Conservation (phyloP, 2,797 vertebrate species). For the Graptemys geographica region DNA sequence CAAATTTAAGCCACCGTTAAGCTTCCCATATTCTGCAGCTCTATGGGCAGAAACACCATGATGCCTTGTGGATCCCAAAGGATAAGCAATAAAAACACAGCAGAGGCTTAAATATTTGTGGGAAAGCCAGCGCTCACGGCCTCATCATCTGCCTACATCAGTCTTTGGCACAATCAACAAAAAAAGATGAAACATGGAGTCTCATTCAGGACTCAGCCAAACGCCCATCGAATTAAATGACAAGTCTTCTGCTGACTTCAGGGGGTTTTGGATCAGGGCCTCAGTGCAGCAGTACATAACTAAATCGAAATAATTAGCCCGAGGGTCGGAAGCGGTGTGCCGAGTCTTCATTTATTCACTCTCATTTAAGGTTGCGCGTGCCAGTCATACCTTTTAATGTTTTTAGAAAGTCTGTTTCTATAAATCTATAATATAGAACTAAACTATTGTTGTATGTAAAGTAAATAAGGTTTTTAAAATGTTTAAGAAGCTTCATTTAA, state of each 20-base stretch:
- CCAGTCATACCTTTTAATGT: too few relatives aligned
- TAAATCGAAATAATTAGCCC: not conserved
- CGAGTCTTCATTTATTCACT: too few relatives aligned
- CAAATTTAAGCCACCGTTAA: not conserved
- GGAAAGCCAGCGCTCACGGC: not conserved
- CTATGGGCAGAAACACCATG: not conserved
- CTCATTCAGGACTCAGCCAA: not conserved
- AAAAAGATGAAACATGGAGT: not conserved
- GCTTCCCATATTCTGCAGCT: not conserved
- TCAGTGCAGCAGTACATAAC: not conserved
- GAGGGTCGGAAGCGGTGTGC: too few relatives aligned
- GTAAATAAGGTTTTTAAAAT: too few relatives aligned
- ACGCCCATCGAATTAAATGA: not conserved
- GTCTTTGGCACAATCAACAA: not conserved
- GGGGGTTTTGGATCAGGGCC: not conserved
- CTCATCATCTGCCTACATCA: not conserved
- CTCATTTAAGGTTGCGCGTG: too few relatives aligned
- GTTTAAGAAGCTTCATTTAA: too few relatives aligned
- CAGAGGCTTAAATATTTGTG: not conserved
- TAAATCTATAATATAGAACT: too few relatives aligned
- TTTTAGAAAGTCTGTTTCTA: too few relatives aligned
- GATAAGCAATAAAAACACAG: not conserved
- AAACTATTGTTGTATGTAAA: too few relatives aligned
- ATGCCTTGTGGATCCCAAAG: not conserved
- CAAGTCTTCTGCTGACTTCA: not conserved